Percentiles rank a stretch among this genome's conserved stretches.
These are phyloP conservation scores for Caiman crocodilus DNA, from an alignment of 2,797 vertebrate species.

Conservation along the genomic window DNA sequence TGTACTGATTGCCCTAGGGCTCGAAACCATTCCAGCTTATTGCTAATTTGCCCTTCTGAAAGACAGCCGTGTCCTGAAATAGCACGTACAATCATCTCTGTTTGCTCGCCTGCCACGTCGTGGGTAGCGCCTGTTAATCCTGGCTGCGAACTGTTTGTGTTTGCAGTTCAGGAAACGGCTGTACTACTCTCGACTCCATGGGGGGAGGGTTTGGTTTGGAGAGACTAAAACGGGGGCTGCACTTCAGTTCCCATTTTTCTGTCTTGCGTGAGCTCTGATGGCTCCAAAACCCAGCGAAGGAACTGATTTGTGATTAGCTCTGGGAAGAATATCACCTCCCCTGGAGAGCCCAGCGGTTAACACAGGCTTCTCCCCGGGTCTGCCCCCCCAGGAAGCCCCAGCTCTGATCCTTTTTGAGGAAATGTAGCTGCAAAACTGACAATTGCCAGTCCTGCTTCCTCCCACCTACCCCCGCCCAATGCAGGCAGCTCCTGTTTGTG, in stretches of 20 bases:
- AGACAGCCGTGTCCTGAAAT: not conserved
- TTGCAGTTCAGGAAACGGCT: accelerated
- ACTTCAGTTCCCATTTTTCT: not conserved
- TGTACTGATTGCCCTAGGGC: not conserved
- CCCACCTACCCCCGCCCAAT: not conserved
- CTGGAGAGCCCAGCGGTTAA: not conserved
- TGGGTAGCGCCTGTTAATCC: accelerated
- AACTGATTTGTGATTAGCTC: not conserved
- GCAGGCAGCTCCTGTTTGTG: not conserved
- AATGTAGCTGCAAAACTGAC: not conserved
- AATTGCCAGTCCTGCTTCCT: not conserved
- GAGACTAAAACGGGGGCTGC: not conserved
- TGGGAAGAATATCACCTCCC: not conserved
- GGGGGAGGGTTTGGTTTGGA: not conserved
- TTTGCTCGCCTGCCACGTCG: accelerated
- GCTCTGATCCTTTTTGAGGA: not conserved
- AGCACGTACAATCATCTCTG: not conserved
- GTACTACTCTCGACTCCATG: no score
- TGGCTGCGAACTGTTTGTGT: not conserved
- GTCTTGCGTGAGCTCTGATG: not conserved
- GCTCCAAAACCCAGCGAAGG: not conserved
- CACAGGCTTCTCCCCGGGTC: no score
- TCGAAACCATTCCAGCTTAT: conserved; percentile 3
- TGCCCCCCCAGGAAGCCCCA: not conserved
- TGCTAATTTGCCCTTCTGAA: not conserved